Evolutionary conservation across 2,888 invertebrate genomes (phyloP), one percentile per base, ranked within the genome.

Genomic region (Acanthosoma haemorrhoidale): DNA sequence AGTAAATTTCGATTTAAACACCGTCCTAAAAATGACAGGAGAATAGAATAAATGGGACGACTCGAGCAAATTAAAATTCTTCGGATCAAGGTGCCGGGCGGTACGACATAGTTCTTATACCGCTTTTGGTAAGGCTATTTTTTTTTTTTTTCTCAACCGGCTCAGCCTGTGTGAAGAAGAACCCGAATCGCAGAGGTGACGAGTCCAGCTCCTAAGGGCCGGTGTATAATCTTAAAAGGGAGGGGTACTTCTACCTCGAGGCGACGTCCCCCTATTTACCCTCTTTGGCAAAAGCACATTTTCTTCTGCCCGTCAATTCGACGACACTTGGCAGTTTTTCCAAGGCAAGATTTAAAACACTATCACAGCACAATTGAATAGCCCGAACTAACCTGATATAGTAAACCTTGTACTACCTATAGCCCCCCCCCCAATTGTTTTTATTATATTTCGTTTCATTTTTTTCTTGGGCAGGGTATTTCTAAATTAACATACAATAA

Each of bases 61-160:
- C 25, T 51, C 13, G 25, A 29, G n/a, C 61, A 25, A 61, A 61
- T 61, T 61, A 61, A 61, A 61, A 61, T 61, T 61, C 61, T 36
- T 61, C 18, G 4, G 36, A 8, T 51, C 51, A n/a, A 51, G 21
- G 61, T 36, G 61, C 16, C 61, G 38, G 61, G 21, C 61, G 38
- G 61, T 51, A 51, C 51, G 51, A 61, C 61, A 61, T 61, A 61
- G 61, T 61, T 61, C 36, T 36, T 36, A 36, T n/a, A 21, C 38
- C 61, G 34, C 61, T 61, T 61, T 36, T 36, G 61, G 61, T 36
- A 34, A 36, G 21, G 34, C 36, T 15, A 61, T 61, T 15, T 61
- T 61, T 61, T 61, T 25, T 38, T 51, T 51, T 25, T n/a, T 5
- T 13, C 13, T 11, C 3, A 25, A 2, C 51, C 25, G 51, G 51